Evolutionary conservation across 2,888 invertebrate species (phyloP).

Genomic region (Lampropteryx suffumata): DNA sequence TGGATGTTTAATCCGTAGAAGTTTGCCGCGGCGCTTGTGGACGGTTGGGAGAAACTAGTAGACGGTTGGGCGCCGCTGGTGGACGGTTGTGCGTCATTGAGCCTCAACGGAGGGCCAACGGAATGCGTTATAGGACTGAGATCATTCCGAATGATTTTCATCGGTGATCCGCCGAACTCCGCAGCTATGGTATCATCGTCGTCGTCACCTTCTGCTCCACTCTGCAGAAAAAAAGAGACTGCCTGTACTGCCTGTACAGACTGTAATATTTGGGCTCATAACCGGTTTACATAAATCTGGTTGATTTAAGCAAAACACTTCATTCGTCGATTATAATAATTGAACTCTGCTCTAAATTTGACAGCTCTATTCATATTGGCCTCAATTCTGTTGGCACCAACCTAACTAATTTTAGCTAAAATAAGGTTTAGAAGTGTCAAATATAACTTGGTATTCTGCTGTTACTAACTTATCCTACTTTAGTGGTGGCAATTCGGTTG

Average conservation of each 20-base stretch:
- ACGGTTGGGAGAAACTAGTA: conserved; percentile 48
- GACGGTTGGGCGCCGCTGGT: conserved; percentile 52
- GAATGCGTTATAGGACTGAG: conserved; percentile 52
- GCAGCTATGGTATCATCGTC: conserved; percentile 82
- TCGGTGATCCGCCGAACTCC: conserved; percentile 71
- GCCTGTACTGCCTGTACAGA: too few relatives aligned
- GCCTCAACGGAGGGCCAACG: conserved; percentile 34
- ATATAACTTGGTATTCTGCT: too few relatives aligned
- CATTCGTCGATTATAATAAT: too few relatives aligned
- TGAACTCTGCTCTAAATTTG: too few relatives aligned
- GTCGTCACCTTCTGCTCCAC: conserved; percentile 80
- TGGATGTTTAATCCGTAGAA: conserved; percentile 65
- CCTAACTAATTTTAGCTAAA: too few relatives aligned
- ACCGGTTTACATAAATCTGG: neutral
- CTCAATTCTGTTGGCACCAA: too few relatives aligned
- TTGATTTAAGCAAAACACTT: too few relatives aligned
- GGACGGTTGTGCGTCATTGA: conserved; percentile 48
- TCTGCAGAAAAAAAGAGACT: conserved; percentile 40
- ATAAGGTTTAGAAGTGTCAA: too few relatives aligned
- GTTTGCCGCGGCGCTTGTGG: conserved; percentile 53
- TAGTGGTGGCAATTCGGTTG: too few relatives aligned
- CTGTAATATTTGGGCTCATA: neutral
- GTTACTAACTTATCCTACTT: too few relatives aligned
- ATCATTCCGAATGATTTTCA: conserved; percentile 63
- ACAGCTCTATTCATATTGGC: too few relatives aligned